Percentiles rank a stretch among this genome's conserved stretches.
phyloP scores from a whole-genome alignment of 2,113 vertebrate genomes.

The Onychostruthus taczanowskii region DNA sequence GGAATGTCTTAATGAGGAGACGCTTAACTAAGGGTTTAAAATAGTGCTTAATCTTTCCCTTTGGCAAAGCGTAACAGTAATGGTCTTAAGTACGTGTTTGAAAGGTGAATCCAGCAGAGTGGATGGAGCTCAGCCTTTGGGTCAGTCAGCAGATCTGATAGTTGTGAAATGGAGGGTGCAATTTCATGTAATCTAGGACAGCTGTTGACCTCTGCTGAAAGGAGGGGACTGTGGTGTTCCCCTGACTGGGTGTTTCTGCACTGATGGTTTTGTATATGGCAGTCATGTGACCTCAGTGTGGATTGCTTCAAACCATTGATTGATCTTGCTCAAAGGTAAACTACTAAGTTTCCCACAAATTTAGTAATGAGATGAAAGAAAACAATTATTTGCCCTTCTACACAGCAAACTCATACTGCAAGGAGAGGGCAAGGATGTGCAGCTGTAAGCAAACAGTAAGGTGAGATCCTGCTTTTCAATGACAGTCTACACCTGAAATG shows the following conservation, averaged over 20 bases:
- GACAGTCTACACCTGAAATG: background rate
- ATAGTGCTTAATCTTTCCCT: background rate
- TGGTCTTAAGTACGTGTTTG: background rate
- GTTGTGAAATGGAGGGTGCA: background rate
- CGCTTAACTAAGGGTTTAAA: background rate
- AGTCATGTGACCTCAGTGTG: background rate
- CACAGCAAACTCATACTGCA: background rate
- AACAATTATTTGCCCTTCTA: background rate
- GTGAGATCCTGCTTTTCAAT: background rate
- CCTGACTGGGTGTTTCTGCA: background rate
- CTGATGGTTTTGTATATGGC: background rate
- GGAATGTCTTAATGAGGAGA: background rate
- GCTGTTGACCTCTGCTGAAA: background rate
- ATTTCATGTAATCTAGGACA: background rate
- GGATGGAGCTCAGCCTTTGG: background rate
- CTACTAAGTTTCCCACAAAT: background rate
- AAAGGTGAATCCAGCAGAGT: background rate
- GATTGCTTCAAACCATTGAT: background rate
- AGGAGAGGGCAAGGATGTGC: background rate
- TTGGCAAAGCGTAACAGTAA: background rate
- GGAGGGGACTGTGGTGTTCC: background rate
- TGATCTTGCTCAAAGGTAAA: background rate
- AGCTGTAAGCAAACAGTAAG: background rate
- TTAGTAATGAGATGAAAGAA: background rate
- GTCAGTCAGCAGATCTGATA: background rate